phyloP scores from a whole-genome alignment of 1,140 invertebrate genomes.

The Drosophila triauraria region DNA sequence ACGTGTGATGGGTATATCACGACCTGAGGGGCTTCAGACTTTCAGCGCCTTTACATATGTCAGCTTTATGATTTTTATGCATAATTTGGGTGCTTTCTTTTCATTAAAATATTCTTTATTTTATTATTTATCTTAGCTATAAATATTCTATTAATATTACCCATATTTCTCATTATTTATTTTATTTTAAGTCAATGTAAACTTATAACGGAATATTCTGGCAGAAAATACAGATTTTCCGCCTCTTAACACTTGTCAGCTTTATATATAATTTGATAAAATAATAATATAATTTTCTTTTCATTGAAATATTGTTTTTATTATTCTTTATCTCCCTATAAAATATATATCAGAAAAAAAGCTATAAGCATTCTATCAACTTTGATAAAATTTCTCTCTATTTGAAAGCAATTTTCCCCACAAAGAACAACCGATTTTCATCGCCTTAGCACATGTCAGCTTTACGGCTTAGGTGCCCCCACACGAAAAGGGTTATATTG shows the following conservation, averaged over 20 bases:
- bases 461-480: background rate
- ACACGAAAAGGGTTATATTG: slow-evolving; percentile 34
- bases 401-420: too few relatives aligned
- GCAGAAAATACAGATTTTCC: background rate
- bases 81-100: background rate
- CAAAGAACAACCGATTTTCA: slow-evolving; percentile 34
- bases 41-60: slow-evolving; percentile 1
- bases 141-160: background rate
- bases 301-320: too few relatives aligned
- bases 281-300: too few relatives aligned
- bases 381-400: too few relatives aligned
- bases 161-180: background rate
- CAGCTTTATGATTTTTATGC: slow-evolving; percentile 6
- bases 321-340: too few relatives aligned
- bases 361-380: too few relatives aligned
- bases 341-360: too few relatives aligned
- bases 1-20: slow-evolving; percentile 51
- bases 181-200: background rate
- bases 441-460: slow-evolving; percentile 54
- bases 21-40: background rate
- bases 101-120: background rate
- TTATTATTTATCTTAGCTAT: slow-evolving; percentile 1
- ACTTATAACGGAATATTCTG: background rate
- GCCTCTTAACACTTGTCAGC: too few relatives aligned
- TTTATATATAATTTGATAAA: too few relatives aligned